These are phyloP conservation scores for Struthidea cinerea DNA, from an alignment of 2,113 vertebrate genomes.

Conservation along the genomic window DNA sequence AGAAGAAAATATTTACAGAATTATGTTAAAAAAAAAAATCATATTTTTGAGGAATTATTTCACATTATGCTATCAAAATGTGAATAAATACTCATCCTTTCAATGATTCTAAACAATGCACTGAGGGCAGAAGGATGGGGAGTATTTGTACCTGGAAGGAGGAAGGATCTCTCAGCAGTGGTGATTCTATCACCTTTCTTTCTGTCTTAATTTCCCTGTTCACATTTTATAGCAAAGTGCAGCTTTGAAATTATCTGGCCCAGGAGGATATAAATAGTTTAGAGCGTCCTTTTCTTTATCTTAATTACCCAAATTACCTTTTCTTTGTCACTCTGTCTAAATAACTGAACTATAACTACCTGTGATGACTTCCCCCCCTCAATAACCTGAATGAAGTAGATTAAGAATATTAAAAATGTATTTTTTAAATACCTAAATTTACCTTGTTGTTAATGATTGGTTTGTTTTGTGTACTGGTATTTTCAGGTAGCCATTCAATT, in stretches of 20 bases:
- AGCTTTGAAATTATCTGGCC: not conserved
- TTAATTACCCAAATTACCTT: not conserved
- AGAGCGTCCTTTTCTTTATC: not conserved
- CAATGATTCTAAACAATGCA: not conserved
- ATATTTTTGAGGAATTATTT: not conserved
- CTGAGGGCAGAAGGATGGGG: not conserved
- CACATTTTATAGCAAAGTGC: not conserved
- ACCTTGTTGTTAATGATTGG: not conserved
- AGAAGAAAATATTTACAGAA: not conserved
- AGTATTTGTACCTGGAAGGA: not conserved
- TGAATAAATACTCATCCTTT: not conserved
- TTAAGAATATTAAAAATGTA: not conserved
- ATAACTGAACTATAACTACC: not conserved
- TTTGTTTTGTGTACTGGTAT: not conserved
- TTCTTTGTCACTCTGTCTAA: not conserved
- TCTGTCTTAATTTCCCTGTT: not conserved
- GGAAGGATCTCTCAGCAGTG: slow-evolving; percentile 19
- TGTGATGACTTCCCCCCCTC: not conserved
- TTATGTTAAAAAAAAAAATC: not conserved
- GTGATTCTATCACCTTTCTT: not conserved
- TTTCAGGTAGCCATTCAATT: not conserved
- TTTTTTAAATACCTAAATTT: not conserved
- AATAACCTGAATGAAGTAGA: not conserved
- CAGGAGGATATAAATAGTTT: not conserved
- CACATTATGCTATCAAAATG: not conserved